These are phyloP conservation scores for Ichneumon xanthorius DNA, from an alignment of 2,888 invertebrate genomes.

Conservation along the genomic window DNA sequence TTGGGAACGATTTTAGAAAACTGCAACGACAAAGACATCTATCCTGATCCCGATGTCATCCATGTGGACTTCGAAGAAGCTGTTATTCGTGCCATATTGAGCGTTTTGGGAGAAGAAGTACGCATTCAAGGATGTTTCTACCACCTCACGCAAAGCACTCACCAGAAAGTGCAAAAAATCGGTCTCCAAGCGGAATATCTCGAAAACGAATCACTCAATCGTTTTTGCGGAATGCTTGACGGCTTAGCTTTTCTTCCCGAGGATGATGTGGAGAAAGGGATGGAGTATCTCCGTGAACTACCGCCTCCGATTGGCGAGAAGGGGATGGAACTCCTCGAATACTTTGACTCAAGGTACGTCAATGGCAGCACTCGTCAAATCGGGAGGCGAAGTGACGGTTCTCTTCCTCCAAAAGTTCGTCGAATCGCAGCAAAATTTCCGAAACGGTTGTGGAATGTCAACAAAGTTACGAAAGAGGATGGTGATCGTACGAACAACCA, in stretches of 20 bases:
- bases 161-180: constrained; percentile 32
- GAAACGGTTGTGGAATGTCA: constrained; percentile 26
- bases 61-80: constrained; percentile 32
- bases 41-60: constrained; percentile 15
- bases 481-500: constrained; percentile 15
- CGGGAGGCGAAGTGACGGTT: neutral
- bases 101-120: constrained; percentile 10
- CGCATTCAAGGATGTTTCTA: constrained; percentile 36
- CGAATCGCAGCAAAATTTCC: constrained; percentile 15
- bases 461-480: constrained; percentile 7
- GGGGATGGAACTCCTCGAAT: neutral
- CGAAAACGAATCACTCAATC: too few species aligned
- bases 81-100: constrained; percentile 15
- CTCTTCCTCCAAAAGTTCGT: neutral
- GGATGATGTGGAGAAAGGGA: constrained; percentile 29
- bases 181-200: too few species aligned
- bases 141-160: constrained; percentile 35
- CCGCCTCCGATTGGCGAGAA: constrained; percentile 14
- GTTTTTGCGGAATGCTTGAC: too few species aligned
- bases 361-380: neutral
- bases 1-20: constrained; percentile 5
- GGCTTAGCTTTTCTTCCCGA: too few species aligned
- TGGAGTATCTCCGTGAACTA: constrained; percentile 12
- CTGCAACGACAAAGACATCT: constrained; percentile 24
- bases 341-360: neutral